Conservation (phyloP, 2,113 vertebrate genomes). For the Syngnathoides biaculeatus region DNA sequence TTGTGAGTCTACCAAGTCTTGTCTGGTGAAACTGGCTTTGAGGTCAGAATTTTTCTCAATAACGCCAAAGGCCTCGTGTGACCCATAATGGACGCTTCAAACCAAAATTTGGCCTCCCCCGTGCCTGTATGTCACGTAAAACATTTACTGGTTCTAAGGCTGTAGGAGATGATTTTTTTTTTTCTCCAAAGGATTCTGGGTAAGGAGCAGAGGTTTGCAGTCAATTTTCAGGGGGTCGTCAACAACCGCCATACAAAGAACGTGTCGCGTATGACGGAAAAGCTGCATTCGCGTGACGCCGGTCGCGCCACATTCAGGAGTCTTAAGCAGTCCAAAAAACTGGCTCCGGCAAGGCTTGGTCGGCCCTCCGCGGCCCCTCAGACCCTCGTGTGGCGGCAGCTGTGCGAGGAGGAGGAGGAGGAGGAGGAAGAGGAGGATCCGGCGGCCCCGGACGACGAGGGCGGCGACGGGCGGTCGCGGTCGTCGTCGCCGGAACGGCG, state of each 20-base stretch:
- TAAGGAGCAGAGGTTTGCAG: background rate
- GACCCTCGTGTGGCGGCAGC: slow-evolving; percentile 86
- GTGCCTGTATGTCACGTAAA: background rate
- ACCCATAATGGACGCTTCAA: background rate
- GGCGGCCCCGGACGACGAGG: slow-evolving; percentile 66
- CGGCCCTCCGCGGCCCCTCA: slow-evolving; percentile 44
- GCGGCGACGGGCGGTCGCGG: slow-evolving; percentile 24
- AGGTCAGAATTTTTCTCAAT: background rate
- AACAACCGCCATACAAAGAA: background rate
- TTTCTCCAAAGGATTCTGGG: background rate
- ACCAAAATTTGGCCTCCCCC: background rate
- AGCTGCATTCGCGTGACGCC: background rate
- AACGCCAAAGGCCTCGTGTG: too few species aligned
- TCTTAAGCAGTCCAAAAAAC: background rate
- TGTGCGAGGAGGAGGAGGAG: slow-evolving; percentile 75
- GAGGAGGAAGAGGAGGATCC: slow-evolving; percentile 71
- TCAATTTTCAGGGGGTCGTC: background rate
- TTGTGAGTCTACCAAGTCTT: background rate
- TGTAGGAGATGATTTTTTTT: background rate
- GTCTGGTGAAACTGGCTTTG: background rate
- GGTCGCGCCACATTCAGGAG: background rate
- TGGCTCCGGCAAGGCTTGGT: background rate
- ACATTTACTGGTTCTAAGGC: background rate
- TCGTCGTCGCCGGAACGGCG: slow-evolving; percentile 80
- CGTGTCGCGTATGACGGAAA: background rate